These are phyloP conservation scores for Diplazon laetatorius DNA, from an alignment of 2,888 invertebrate genomes.

Conservation along the genomic window DNA sequence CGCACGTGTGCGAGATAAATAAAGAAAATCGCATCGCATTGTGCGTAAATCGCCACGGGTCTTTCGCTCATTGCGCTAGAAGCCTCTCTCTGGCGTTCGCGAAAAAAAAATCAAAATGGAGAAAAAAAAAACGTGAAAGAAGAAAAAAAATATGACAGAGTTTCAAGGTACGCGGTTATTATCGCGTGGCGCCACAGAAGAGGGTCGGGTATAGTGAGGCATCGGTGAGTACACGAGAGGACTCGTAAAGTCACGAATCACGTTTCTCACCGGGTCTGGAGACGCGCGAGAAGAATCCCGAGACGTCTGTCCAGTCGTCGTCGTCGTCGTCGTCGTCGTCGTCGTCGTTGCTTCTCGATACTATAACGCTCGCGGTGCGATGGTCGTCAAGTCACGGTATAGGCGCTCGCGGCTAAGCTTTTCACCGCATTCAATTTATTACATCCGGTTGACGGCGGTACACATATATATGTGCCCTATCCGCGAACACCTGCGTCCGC, in stretches of 20 bases:
- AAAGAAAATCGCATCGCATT: conserved; percentile 30
- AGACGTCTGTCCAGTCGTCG: conserved; percentile 43
- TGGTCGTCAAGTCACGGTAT: conserved; percentile 74
- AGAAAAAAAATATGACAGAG: conserved; percentile 4
- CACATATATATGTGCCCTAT: conserved; percentile 59
- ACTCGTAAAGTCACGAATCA: conserved; percentile 69
- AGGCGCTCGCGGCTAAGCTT: conserved; percentile 65
- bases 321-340: conserved; percentile 18
- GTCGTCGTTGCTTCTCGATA: conserved; percentile 44
- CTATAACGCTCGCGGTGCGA: conserved; percentile 45
- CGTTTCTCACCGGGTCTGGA: too few relatives aligned
- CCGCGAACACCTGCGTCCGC: conserved; percentile 72
- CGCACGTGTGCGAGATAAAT: conserved; percentile 25
- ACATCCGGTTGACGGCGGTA: conserved; percentile 71
- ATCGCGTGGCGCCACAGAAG: conserved; percentile 63
- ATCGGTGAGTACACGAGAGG: conserved; percentile 27
- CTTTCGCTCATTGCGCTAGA: conserved; percentile 29
- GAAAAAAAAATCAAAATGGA: conserved; percentile 2
- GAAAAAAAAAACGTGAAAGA: background rate
- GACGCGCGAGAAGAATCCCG: conserved; percentile 41
- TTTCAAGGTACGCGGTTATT: conserved; percentile 48
- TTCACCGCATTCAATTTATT: conserved; percentile 75
- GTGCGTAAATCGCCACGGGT: conserved; percentile 28
- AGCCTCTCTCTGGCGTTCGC: background rate
- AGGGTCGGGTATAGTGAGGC: conserved; percentile 25